Base-by-base conservation (phyloP, 2,888 invertebrate species). In the Caenorhabditis sp. region DNA sequence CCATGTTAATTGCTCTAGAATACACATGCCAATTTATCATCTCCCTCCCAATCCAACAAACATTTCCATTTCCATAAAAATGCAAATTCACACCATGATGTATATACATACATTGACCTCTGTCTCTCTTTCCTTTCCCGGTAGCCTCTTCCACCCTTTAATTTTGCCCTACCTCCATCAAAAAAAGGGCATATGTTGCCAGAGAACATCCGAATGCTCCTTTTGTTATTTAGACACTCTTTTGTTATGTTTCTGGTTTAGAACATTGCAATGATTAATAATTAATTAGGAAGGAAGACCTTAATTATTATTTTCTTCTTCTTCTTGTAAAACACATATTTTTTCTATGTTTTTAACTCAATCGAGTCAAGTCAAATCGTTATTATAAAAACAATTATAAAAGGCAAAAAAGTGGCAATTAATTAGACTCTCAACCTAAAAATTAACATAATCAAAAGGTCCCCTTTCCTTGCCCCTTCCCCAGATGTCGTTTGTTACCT, bases 401-500 rank as follows among this genome's bases (percentile, higher is more conserved):
- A 43, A 43, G 31, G 31, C 31, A 43, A 43, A 43, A 10, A 43
- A 43, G 14, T 43, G 43, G 59, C 62, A 12, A 36, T 21, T 56
- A 52, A 52, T 36, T 58, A 21, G 25, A 27, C 36, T 12, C 3
- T 58, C 3, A 36, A 43, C 17, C 43, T 2, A 17, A n/a, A 43
- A 58, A 70, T 70, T 71, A 71, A 60, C 71, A 71, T 71, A 71
- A 71, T 71, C 67, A 27, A 58, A 43, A 17, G 17, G 14, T 43
- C 43, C 43, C 10, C 10, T 36, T 36, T 43, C 17, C 21, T 56
- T 20, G 4, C 56, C 43, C 43, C 31, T 31, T 10, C 3, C 43
- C 43, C 60, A 52, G 60, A 52, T 49, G 49, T 58, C 21, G 20
- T 17, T n/a, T 27, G 7, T 43, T 49, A 90, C 90, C 84, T 83